Evolutionary conservation across 2,797 vertebrate genomes (phyloP).

Genomic region (Scleropages formosus): DNA sequence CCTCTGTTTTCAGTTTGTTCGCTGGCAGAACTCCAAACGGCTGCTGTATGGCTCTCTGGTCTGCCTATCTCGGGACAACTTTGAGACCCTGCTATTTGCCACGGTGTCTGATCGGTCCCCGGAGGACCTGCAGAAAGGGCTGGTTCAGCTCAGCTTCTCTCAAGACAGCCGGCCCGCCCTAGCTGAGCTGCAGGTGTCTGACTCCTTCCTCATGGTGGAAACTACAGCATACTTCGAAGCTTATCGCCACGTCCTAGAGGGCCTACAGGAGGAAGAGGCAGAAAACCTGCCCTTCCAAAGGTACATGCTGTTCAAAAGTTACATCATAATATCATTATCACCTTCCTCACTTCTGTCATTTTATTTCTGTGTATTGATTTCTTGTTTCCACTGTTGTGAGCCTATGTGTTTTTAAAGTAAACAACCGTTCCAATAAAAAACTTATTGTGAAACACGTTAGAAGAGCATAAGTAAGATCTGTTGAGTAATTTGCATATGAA

Average conservation of each 20-base stretch:
- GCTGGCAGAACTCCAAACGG: conserved; percentile 90
- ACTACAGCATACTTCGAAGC: conserved; percentile 94
- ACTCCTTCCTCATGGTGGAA: conserved; percentile 89
- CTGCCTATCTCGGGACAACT: conserved; percentile 86
- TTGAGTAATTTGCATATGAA: background rate
- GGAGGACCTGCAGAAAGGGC: conserved; percentile 64
- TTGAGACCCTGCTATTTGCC: conserved; percentile 86
- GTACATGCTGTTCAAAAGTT: conserved; percentile 42
- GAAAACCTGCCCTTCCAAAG: conserved; percentile 86
- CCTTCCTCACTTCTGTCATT: too few relatives aligned
- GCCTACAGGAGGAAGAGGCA: conserved; percentile 76
- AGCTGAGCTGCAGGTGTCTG: conserved; percentile 65
- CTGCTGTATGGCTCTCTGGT: conserved; percentile 87
- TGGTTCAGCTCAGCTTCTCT: conserved; percentile 78
- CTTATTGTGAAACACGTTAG: background rate
- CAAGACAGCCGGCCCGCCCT: conserved; percentile 72
- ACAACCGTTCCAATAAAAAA: too few relatives aligned
- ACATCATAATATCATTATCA: too few relatives aligned
- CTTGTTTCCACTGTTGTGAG: too few relatives aligned
- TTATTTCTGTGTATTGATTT: too few relatives aligned
- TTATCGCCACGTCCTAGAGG: conserved; percentile 86
- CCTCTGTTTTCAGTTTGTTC: conserved; percentile 66
- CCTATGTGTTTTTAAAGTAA: too few relatives aligned
- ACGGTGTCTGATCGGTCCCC: conserved; percentile 79
- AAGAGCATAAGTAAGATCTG: background rate